Evolutionary conservation across 1,140 invertebrate genomes (phyloP).

Genomic region (Cyphomyrmex costatus): DNA sequence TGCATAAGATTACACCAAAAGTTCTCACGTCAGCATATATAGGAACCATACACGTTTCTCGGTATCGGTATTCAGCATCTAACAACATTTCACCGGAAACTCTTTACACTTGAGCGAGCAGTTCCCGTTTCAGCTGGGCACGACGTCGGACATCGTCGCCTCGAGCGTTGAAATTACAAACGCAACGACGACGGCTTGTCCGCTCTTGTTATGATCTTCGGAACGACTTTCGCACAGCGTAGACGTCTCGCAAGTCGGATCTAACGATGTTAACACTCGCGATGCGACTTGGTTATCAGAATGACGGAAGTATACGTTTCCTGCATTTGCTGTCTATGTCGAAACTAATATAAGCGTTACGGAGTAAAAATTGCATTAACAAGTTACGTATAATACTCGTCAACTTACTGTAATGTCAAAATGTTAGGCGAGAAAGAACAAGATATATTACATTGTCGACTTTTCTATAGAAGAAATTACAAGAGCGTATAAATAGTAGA

Average conservation of each 20-base stretch:
- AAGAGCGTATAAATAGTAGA: not conserved
- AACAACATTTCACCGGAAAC: conserved; percentile 70
- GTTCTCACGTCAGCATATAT: not conserved
- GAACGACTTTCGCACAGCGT: conserved; percentile 40
- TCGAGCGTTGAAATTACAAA: conserved; percentile 74
- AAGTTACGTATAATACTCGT: not conserved
- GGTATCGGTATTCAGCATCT: conserved; percentile 46
- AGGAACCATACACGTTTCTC: not conserved
- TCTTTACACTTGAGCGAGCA: conserved; percentile 71
- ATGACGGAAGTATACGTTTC: conserved; percentile 55
- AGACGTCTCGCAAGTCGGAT: conserved; percentile 47
- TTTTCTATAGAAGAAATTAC: not conserved
- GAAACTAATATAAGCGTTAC: conserved; percentile 21
- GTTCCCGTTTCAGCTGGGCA: conserved; percentile 39
- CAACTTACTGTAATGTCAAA: not conserved
- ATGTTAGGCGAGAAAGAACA: not conserved
- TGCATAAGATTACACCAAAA: not conserved
- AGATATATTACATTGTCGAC: not conserved
- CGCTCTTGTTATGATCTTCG: conserved; percentile 72
- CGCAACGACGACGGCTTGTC: conserved; percentile 68
- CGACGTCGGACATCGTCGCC: conserved; percentile 42
- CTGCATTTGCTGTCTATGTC: not conserved
- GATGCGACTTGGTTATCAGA: conserved; percentile 53
- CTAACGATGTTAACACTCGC: conserved; percentile 55
- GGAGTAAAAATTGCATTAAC: conserved; percentile 12